Evolutionary conservation across 2,888 invertebrate genomes (phyloP).

Genomic region (Dolichomitus sp.): DNA sequence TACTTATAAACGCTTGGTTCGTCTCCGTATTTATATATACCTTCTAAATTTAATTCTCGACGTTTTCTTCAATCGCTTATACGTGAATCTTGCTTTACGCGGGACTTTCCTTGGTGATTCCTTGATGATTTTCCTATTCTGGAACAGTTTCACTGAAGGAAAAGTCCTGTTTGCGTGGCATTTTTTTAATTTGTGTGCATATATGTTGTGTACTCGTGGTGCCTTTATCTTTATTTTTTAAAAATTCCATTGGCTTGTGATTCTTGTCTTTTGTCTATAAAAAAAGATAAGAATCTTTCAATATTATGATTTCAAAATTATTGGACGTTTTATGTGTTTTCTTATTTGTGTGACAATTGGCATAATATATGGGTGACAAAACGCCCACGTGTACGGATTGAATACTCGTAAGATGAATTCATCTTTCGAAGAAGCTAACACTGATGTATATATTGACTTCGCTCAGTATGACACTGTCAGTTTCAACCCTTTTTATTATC

Average conservation of each 20-base stretch:
- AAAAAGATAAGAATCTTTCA: not conserved
- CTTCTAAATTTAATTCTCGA: slow-evolving; percentile 29
- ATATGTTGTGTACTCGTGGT: slow-evolving; percentile 53
- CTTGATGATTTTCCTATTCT: slow-evolving; percentile 27
- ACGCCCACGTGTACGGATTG: slow-evolving; percentile 30
- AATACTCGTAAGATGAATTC: slow-evolving; percentile 35
- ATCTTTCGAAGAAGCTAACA: slow-evolving; percentile 79
- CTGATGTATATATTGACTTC: slow-evolving; percentile 86
- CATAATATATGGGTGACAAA: slow-evolving; percentile 5
- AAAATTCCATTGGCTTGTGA: slow-evolving; percentile 19
- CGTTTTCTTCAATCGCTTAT: slow-evolving; percentile 33
- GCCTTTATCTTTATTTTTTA: not conserved
- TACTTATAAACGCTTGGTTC: slow-evolving; percentile 10
- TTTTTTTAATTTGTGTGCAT: slow-evolving; percentile 52
- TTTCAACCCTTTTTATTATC: slow-evolving; percentile 79
- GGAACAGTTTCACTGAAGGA: slow-evolving; percentile 16
- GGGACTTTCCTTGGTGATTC: slow-evolving; percentile 25
- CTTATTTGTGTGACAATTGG: slow-evolving; percentile 29
- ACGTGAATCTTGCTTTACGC: slow-evolving; percentile 45
- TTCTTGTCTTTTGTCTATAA: slow-evolving; percentile 17
- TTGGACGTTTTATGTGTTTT: slow-evolving; percentile 16
- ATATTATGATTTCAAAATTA: not conserved
- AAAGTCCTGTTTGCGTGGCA: slow-evolving; percentile 2
- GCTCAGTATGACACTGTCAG: slow-evolving; percentile 86
- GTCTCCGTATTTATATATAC: not conserved